Conservation (phyloP, 2,888 invertebrate species). For the Drosophila helvetica region DNA sequence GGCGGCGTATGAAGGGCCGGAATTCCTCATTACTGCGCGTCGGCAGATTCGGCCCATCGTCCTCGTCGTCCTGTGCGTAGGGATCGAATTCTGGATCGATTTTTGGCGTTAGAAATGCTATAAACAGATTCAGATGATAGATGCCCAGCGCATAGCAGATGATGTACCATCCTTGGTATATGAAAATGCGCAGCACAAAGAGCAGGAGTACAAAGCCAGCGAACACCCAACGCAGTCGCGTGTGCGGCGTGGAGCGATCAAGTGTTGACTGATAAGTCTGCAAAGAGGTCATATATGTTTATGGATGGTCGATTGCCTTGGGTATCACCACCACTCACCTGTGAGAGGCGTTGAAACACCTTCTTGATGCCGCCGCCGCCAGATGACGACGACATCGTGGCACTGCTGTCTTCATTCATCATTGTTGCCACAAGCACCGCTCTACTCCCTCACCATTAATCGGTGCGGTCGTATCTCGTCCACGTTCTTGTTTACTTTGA, state of each 20-base stretch:
- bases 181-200: constrained; percentile 92
- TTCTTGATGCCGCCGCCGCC: constrained; percentile 81
- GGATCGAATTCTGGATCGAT: constrained; percentile 99
- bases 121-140: constrained; percentile 99
- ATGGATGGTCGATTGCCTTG: background rate
- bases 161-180: constrained; percentile 99
- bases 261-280: constrained; percentile 90
- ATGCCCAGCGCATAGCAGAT: constrained; percentile 99
- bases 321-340: constrained; percentile 67
- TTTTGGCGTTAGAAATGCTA: constrained; percentile 99
- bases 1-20: constrained; percentile 96
- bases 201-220: constrained; percentile 88
- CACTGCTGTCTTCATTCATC: constrained; percentile 83
- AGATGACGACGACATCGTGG: constrained; percentile 73
- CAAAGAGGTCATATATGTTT: constrained; percentile 8
- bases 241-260: constrained; percentile 94
- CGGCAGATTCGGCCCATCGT: constrained; percentile 94
- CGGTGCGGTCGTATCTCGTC: constrained; percentile 1
- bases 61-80: constrained; percentile 88
- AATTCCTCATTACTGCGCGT: constrained; percentile 98
- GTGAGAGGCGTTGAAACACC: constrained; percentile 83
- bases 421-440: constrained; percentile 60
- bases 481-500: constrained; percentile 47
- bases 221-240: constrained; percentile 91
- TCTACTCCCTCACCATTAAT: constrained; percentile 23